Evolutionary conservation across 2,888 invertebrate species (phyloP).

Genomic region (Athalia circularis): DNA sequence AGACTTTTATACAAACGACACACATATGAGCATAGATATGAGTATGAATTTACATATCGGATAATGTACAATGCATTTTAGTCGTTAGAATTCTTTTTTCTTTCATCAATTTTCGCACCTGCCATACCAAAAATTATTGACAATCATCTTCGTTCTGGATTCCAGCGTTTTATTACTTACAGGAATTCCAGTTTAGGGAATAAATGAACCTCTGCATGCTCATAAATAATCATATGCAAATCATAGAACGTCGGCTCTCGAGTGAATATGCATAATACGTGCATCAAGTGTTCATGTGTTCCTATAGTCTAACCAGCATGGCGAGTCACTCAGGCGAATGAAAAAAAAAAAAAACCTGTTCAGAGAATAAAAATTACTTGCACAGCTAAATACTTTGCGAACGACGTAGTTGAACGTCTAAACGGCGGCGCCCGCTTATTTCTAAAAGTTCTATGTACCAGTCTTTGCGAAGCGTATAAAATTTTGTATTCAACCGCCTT

Average conservation of each 20-base stretch:
- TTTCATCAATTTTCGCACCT: too few relatives aligned
- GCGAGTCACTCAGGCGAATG: background rate
- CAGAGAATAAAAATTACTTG: slow-evolving; percentile 32
- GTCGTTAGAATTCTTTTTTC: too few relatives aligned
- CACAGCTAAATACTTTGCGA: slow-evolving; percentile 11
- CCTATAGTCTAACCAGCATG: background rate
- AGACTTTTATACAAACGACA: too few relatives aligned
- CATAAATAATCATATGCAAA: too few relatives aligned
- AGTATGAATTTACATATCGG: too few relatives aligned
- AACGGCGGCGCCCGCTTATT: background rate
- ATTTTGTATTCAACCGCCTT: slow-evolving; percentile 13
- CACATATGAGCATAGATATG: too few relatives aligned
- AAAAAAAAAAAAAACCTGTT: slow-evolving; percentile 15
- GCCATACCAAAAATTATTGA: too few relatives aligned
- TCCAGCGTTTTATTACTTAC: too few relatives aligned
- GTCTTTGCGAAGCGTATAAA: background rate
- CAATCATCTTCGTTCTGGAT: too few relatives aligned
- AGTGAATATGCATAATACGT: background rate
- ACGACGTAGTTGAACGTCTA: slow-evolving; percentile 12
- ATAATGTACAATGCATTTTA: too few relatives aligned
- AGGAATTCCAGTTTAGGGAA: too few relatives aligned
- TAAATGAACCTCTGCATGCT: too few relatives aligned
- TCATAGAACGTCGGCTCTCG: background rate
- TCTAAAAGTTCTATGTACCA: slow-evolving; percentile 15
- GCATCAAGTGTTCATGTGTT: background rate